Percentiles rank a stretch among this genome's conserved stretches.
phyloP scores from a whole-genome alignment of 2,888 invertebrate species.

The Eutolmus rufibarbis region DNA sequence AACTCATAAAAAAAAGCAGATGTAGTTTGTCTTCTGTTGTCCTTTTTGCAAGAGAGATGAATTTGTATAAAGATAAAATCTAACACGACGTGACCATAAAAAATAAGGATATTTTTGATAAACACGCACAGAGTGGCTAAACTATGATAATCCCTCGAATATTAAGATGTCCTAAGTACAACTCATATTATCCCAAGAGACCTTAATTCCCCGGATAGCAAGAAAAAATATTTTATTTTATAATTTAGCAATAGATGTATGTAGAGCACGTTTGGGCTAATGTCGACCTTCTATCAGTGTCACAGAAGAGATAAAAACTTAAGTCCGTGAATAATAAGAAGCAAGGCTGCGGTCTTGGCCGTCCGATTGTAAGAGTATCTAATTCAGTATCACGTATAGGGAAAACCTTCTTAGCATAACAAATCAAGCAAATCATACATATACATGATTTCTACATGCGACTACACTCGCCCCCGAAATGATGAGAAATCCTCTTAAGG shows the following conservation, averaged over 20 bases:
- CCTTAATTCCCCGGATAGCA: neutral
- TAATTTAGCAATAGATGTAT: neutral
- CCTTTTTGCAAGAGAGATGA: neutral
- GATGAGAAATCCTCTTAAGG: neutral
- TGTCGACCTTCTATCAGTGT: neutral
- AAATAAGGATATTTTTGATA: neutral
- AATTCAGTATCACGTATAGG: neutral
- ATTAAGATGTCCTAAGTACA: neutral
- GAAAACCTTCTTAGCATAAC: neutral
- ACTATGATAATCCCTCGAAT: neutral
- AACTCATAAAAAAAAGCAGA: too few relatives aligned
- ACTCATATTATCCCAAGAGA: neutral
- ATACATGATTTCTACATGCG: neutral
- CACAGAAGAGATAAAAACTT: neutral
- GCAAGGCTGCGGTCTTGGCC: neutral
- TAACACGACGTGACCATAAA: neutral
- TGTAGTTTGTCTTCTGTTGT: too few relatives aligned
- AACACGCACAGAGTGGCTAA: neutral
- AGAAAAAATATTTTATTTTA: neutral
- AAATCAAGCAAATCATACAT: neutral
- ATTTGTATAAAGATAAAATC: too few relatives aligned
- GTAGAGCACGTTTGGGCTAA: neutral
- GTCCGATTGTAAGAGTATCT: neutral
- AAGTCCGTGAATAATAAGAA: neutral
- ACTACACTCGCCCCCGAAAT: neutral